A percentile compares a stretch with the other conserved stretches of the same genome.
These are phyloP conservation scores for Mythimna lalbum DNA, from an alignment of 2,888 invertebrate species.

Conservation along the genomic window DNA sequence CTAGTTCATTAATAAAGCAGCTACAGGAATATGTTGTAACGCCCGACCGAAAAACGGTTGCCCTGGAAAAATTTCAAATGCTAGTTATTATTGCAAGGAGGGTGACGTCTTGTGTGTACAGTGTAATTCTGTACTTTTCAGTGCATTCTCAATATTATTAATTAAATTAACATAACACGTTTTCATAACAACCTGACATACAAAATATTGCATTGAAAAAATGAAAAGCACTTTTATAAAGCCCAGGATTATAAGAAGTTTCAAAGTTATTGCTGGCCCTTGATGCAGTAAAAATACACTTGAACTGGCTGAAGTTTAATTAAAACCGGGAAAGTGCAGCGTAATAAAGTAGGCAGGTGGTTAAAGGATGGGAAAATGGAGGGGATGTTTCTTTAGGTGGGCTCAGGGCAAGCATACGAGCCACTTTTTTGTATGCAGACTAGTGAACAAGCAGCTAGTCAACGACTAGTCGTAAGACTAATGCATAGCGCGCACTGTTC, in stretches of 20 bases:
- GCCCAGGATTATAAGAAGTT: constrained; percentile 42
- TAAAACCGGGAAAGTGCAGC: constrained; percentile 78
- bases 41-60: too few species aligned
- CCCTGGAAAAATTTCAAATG: too few species aligned
- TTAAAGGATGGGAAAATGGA: constrained; percentile 66
- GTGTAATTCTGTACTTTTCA: too few species aligned
- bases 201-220: constrained; percentile 19
- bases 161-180: neutral
- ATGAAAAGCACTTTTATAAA: constrained; percentile 26
- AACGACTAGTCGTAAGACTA: neutral
- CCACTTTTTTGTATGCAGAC: constrained; percentile 23
- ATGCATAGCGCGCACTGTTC: too few species aligned
- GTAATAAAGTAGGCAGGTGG: constrained; percentile 73
- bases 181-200: constrained; percentile 2
- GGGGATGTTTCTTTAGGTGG: constrained; percentile 64
- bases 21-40: too few species aligned
- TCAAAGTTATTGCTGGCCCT: constrained; percentile 62
- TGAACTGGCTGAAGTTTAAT: constrained; percentile 80
- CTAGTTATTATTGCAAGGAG: too few species aligned
- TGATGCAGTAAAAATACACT: constrained; percentile 75
- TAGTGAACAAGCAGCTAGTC: neutral
- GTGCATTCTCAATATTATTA: neutral
- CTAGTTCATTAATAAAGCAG: too few species aligned
- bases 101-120: too few species aligned
- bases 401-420: constrained; percentile 8